These are phyloP conservation scores for Lepidurus couesii DNA, from an alignment of 1,140 invertebrate species.

Conservation along the genomic window DNA sequence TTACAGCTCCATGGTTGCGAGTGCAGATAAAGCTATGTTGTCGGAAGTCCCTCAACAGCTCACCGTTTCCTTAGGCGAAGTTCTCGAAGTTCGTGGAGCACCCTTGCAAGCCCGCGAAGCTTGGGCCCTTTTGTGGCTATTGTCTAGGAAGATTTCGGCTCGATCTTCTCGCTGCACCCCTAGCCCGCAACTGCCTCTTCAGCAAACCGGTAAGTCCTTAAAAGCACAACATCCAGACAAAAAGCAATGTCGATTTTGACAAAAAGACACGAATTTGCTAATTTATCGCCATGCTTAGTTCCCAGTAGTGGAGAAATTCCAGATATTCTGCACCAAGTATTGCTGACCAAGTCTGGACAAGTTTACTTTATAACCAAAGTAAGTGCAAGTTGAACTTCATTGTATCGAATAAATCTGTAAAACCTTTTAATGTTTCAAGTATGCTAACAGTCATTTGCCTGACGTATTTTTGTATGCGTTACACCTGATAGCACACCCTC, in stretches of 20 bases:
- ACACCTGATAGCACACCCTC: too few species aligned
- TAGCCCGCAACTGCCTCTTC: slow-evolving; percentile 6
- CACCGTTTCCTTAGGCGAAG: slow-evolving; percentile 30
- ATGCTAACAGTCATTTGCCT: too few species aligned
- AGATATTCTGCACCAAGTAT: not conserved
- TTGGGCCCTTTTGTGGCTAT: slow-evolving; percentile 31
- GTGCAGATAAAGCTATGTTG: slow-evolving; percentile 22
- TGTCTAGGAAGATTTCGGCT: slow-evolving; percentile 6
- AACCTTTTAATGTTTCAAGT: too few species aligned
- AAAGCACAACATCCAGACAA: not conserved
- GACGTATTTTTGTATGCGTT: too few species aligned
- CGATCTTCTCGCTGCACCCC: not conserved
- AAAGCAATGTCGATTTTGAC: not conserved
- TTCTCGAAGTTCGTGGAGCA: slow-evolving; percentile 30
- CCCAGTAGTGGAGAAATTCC: not conserved
- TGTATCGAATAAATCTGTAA: not conserved
- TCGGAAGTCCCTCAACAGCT: slow-evolving; percentile 25
- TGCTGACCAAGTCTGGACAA: not conserved
- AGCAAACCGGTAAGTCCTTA: not conserved
- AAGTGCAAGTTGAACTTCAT: not conserved
- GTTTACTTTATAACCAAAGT: not conserved
- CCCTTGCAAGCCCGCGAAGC: slow-evolving; percentile 26
- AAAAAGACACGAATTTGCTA: not conserved
- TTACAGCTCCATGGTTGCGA: slow-evolving; percentile 1
- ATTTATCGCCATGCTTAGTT: not conserved